phyloP scores from a whole-genome alignment of 1,140 invertebrate species.

The Metaphire vulgaris region DNA sequence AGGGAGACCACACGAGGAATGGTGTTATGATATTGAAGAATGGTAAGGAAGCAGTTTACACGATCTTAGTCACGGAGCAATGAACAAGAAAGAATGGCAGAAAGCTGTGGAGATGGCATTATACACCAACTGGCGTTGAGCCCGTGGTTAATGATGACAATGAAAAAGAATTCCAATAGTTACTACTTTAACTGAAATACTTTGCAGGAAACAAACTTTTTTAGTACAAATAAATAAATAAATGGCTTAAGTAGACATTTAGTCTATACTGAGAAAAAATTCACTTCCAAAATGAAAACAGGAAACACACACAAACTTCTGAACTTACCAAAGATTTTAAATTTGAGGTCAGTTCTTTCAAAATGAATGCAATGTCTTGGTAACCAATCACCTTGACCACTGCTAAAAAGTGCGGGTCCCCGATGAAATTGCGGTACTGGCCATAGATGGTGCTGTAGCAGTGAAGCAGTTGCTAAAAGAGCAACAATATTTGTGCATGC shows the following conservation, averaged over 20 bases:
- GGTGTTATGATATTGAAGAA: too few relatives aligned
- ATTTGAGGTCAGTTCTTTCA: constrained; percentile 75
- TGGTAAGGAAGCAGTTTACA: too few relatives aligned
- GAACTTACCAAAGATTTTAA: background rate
- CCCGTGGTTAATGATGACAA: too few relatives aligned
- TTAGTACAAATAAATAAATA: background rate
- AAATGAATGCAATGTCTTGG: constrained; percentile 95
- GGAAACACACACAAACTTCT: background rate
- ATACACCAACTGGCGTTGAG: too few relatives aligned
- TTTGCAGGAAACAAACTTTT: too few relatives aligned
- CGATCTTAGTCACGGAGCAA: too few relatives aligned
- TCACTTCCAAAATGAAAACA: background rate
- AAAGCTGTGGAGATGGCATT: too few relatives aligned
- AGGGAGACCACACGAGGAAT: too few relatives aligned
- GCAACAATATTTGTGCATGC: too few relatives aligned
- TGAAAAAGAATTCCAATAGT: too few relatives aligned
- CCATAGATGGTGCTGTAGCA: constrained; percentile 87
- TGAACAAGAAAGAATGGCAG: too few relatives aligned
- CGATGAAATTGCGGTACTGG: constrained; percentile 81
- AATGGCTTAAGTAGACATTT: background rate
- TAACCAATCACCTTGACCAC: constrained; percentile 92
- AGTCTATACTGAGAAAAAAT: background rate
- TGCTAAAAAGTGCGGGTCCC: constrained; percentile 82
- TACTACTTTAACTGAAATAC: too few relatives aligned
- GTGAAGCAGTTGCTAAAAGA: constrained; percentile 62